These are phyloP conservation scores for Sphinx pinastri DNA, from an alignment of 2,888 invertebrate genomes.

Conservation along the genomic window DNA sequence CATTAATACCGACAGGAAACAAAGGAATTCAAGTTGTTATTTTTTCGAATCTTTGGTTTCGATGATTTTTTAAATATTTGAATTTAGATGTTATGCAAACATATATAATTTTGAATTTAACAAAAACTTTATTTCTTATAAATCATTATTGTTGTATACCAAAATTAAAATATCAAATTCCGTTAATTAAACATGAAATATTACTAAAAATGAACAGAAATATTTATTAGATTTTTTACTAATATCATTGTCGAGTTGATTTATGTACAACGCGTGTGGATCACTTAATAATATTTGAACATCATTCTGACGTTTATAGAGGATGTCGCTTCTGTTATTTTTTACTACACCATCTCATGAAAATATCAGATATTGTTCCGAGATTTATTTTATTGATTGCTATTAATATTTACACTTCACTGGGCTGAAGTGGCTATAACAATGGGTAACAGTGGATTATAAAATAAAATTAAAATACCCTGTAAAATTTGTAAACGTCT, in stretches of 20 bases:
- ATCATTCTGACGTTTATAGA: constrained; percentile 11
- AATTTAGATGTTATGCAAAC: too few species aligned
- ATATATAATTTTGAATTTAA: too few species aligned
- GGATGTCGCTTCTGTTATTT: constrained; percentile 1
- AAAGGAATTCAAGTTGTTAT: too few species aligned
- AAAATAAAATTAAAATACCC: too few species aligned
- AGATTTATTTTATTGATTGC: constrained; percentile 1
- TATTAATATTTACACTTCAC: not conserved
- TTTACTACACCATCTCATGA: not conserved
- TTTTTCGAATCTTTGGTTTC: too few species aligned
- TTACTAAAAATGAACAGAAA: not conserved
- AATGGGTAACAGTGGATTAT: not conserved
- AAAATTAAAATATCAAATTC: too few species aligned
- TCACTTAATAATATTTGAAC: constrained; percentile 6
- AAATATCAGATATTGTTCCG: not conserved
- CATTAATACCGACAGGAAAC: too few species aligned
- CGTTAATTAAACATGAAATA: too few species aligned
- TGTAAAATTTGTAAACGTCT: not conserved
- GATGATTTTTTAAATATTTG: too few species aligned
- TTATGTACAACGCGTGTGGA: not conserved
- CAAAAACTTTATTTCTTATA: too few species aligned
- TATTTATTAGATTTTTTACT: not conserved
- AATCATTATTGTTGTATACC: too few species aligned
- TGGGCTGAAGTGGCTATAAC: not conserved
- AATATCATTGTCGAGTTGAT: not conserved